phyloP scores from a whole-genome alignment of 2,888 invertebrate genomes.

The Dynastes hyllus region DNA sequence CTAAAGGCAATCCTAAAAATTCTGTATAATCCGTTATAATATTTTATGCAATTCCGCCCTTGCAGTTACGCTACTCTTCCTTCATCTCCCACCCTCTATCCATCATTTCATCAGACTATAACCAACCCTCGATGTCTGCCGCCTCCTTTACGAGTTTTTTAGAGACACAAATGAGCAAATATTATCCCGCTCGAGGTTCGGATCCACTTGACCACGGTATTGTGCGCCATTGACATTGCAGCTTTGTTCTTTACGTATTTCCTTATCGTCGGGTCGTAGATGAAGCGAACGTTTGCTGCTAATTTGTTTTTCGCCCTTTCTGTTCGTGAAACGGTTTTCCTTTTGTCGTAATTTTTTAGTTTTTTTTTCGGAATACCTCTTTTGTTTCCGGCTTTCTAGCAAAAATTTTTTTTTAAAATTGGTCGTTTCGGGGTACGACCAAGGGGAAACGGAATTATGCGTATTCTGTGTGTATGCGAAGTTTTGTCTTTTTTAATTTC shows the following conservation, averaged over 20 bases:
- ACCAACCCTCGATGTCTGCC: neutral
- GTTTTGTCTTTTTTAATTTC: too few species aligned
- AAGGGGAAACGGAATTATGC: too few species aligned
- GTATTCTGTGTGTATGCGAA: too few species aligned
- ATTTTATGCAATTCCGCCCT: neutral
- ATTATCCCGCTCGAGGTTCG: conserved; percentile 14
- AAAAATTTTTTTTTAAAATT: too few species aligned
- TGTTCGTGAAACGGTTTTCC: neutral
- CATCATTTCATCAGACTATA: neutral
- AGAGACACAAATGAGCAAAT: conserved; percentile 29
- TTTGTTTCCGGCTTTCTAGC: neutral
- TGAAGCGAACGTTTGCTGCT: neutral
- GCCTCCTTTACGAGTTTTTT: neutral
- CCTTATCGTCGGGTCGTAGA: neutral
- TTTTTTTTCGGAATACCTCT: neutral
- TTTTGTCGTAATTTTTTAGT: conserved; percentile 4
- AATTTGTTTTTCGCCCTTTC: neutral
- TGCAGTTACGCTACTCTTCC: neutral
- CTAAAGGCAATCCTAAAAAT: neutral
- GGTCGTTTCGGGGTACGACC: neutral
- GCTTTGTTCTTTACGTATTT: conserved; percentile 4
- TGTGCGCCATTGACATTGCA: neutral
- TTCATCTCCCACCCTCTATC: too few species aligned
- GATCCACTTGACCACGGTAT: conserved; percentile 21
- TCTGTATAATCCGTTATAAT: too few species aligned